A percentile compares a stretch with the other conserved stretches of the same genome.
Conservation (phyloP, 2,888 invertebrate species). For the Plusia festucae region DNA sequence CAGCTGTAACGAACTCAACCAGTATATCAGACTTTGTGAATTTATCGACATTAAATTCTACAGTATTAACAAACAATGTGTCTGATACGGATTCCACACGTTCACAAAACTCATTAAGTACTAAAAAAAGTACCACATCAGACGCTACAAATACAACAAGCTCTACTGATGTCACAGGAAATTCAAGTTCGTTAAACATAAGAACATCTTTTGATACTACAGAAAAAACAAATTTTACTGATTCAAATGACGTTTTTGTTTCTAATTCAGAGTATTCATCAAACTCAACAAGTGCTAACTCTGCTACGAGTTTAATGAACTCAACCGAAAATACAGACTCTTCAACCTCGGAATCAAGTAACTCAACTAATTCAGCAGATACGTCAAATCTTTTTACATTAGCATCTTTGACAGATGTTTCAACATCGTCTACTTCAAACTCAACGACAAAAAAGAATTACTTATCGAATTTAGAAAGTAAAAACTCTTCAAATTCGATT, state of each 20-base stretch:
- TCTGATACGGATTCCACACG: background rate
- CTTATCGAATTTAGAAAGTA: conserved; percentile 15
- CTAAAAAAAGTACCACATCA: conserved; percentile 14
- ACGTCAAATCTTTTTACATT: conserved; percentile 20
- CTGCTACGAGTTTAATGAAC: conserved; percentile 9
- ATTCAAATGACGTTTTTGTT: conserved; percentile 16
- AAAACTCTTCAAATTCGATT: conserved; percentile 16
- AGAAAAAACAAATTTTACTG: conserved; percentile 26
- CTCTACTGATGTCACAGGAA: conserved; percentile 10
- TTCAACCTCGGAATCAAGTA: conserved; percentile 1
- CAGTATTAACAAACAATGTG: conserved; percentile 11
- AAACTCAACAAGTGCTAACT: conserved; percentile 18
- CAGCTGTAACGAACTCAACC: conserved; percentile 17
- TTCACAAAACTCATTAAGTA: conserved; percentile 3
- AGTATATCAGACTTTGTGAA: background rate
- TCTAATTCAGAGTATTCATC: conserved; percentile 18
- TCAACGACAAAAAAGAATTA: conserved; percentile 22
- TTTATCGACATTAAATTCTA: conserved; percentile 18
- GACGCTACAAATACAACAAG: conserved; percentile 27
- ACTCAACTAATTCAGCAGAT: conserved; percentile 7
- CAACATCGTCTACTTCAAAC: conserved; percentile 24
- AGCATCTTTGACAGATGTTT: conserved; percentile 9
- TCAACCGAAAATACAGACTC: conserved; percentile 19
- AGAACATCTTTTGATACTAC: conserved; percentile 2
- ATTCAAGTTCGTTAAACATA: background rate